Conservation (phyloP, 2,888 invertebrate genomes). For the Fissipunctia ypsillon region DNA sequence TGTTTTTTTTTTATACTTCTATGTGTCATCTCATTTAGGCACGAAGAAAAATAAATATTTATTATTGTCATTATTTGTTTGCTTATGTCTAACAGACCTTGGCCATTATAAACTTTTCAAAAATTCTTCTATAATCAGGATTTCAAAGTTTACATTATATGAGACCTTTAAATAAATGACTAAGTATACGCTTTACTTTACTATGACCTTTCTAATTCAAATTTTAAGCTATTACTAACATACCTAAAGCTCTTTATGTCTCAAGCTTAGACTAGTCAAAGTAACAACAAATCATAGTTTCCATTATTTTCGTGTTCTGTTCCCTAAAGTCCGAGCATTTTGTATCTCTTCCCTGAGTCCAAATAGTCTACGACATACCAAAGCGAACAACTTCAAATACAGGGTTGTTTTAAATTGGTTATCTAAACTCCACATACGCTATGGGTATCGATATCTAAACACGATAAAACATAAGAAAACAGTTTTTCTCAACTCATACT, state of each 20-base stretch:
- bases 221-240: too few species aligned
- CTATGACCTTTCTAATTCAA: not conserved
- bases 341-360: not conserved
- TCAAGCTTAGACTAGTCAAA: not conserved
- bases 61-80: too few species aligned
- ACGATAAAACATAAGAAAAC: too few species aligned
- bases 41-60: too few species aligned
- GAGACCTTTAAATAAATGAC: not conserved
- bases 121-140: not conserved
- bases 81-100: too few species aligned
- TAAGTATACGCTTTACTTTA: not conserved
- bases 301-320: not conserved
- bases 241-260: not conserved
- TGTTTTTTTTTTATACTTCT: too few species aligned
- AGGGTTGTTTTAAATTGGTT: too few species aligned
- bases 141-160: not conserved
- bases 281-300: not conserved
- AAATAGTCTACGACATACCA: not conserved
- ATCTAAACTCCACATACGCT: too few species aligned
- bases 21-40: too few species aligned
- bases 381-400: too few species aligned
- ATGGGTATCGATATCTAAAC: too few species aligned
- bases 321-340: not conserved
- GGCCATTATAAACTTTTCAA: not conserved
- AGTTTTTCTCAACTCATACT: too few species aligned